Evolutionary conservation across 1,140 invertebrate genomes (phyloP).

Genomic region (Bactericera cockerelli): DNA sequence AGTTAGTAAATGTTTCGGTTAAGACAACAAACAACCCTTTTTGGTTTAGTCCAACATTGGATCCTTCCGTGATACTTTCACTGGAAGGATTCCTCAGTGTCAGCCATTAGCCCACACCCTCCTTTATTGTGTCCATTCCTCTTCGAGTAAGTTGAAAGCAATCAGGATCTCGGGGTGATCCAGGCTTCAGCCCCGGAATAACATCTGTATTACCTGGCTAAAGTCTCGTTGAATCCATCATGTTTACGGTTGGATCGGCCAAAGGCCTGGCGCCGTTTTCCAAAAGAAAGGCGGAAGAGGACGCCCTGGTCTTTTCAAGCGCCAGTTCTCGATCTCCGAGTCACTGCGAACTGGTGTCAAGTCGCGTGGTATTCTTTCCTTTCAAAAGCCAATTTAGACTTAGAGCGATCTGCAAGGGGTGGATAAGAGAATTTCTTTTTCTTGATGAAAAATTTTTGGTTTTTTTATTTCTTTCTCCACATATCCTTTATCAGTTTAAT

Average conservation of each 20-base stretch:
- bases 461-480: neutral
- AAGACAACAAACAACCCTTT: too few species aligned
- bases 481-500: constrained; percentile 9
- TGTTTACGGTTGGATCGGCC: neutral
- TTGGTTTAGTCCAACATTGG: too few species aligned
- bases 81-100: constrained; percentile 40
- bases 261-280: neutral
- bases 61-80: too few species aligned
- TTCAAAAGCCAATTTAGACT: constrained; percentile 18
- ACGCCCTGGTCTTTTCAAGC: neutral
- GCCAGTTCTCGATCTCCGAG: neutral
- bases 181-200: constrained; percentile 29
- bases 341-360: constrained; percentile 10
- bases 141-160: constrained; percentile 18
- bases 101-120: constrained; percentile 52
- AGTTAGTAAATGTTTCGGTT: too few species aligned
- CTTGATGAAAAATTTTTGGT: neutral
- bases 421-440: constrained; percentile 3
- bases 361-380: constrained; percentile 17
- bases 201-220: constrained; percentile 3
- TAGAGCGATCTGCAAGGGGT: neutral
- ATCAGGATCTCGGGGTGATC: constrained; percentile 37
- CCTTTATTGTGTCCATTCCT: constrained; percentile 11
- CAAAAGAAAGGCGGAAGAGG: neutral
- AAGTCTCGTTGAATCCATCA: constrained; percentile 9